A percentile compares a stretch with the other conserved stretches of the same genome.
These are phyloP conservation scores for Agapornis roseicollis DNA, from an alignment of 2,113 vertebrate species.

Conservation along the genomic window DNA sequence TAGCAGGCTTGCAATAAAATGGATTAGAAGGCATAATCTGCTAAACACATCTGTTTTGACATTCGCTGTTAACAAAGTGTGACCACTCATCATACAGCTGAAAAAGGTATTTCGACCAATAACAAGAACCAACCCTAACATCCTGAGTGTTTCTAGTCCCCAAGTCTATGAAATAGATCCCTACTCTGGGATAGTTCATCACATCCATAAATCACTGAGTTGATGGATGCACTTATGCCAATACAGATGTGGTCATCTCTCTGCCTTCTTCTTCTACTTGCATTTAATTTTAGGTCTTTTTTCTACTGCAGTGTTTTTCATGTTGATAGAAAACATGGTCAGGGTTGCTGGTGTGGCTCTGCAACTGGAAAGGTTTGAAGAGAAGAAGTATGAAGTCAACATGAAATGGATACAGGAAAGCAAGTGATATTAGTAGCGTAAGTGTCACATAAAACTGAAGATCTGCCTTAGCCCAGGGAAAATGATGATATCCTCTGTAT, in stretches of 20 bases:
- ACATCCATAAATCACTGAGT: not conserved
- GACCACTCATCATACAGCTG: not conserved
- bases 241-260: not conserved
- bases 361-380: not conserved
- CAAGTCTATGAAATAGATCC: not conserved
- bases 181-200: not conserved
- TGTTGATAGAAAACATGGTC: not conserved
- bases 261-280: not conserved
- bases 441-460: not conserved
- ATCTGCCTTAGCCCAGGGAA: not conserved
- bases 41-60: not conserved
- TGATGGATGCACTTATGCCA: accelerated
- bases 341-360: not conserved
- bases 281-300: not conserved
- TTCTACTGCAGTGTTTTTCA: not conserved
- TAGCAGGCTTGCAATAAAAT: not conserved
- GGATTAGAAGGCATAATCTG: conserved; percentile 17
- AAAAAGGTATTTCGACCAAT: not conserved
- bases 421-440: not conserved
- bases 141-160: not conserved
- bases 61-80: not conserved
- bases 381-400: not conserved
- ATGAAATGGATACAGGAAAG: not conserved
- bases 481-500: not conserved
- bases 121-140: not conserved